Evolutionary conservation across 2,113 vertebrate species (phyloP).

Genomic region (Lagopus leucura): DNA sequence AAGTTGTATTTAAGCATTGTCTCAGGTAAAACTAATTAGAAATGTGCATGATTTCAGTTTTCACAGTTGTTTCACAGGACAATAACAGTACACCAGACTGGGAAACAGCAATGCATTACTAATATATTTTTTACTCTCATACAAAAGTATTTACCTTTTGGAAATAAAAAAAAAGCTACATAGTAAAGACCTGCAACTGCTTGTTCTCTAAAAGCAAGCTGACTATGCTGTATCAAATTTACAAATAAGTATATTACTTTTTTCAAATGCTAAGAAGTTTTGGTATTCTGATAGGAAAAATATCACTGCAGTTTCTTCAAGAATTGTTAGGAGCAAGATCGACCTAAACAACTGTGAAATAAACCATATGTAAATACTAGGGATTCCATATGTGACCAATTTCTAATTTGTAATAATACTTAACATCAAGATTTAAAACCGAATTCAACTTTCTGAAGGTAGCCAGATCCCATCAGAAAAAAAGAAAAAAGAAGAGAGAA

Average conservation of each 20-base stretch:
- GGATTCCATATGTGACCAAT: fast-evolving
- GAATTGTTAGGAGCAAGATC: neutral
- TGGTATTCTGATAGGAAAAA: neutral
- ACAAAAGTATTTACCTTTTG: neutral
- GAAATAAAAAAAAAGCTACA: neutral
- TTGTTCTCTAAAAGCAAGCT: conserved; percentile 2
- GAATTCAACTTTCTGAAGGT: conserved; percentile 3
- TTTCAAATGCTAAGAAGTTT: neutral
- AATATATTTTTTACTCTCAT: neutral
- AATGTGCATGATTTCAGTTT: neutral
- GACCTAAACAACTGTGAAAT: neutral
- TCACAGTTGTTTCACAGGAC: neutral
- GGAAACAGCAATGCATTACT: neutral
- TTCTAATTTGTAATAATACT: neutral
- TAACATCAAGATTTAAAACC: neutral
- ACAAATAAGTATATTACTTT: neutral
- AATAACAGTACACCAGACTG: neutral
- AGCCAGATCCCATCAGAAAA: neutral
- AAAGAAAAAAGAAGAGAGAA: neutral
- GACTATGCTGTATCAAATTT: neutral
- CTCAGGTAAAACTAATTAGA: neutral
- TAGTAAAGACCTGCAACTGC: neutral
- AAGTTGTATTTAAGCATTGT: neutral
- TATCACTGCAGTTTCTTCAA: neutral
- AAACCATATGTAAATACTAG: neutral